A percentile compares a stretch with the other conserved stretches of the same genome.
Evolutionary conservation across 2,113 vertebrate species (phyloP).

Genomic region (Corynorhinus townsendii): DNA sequence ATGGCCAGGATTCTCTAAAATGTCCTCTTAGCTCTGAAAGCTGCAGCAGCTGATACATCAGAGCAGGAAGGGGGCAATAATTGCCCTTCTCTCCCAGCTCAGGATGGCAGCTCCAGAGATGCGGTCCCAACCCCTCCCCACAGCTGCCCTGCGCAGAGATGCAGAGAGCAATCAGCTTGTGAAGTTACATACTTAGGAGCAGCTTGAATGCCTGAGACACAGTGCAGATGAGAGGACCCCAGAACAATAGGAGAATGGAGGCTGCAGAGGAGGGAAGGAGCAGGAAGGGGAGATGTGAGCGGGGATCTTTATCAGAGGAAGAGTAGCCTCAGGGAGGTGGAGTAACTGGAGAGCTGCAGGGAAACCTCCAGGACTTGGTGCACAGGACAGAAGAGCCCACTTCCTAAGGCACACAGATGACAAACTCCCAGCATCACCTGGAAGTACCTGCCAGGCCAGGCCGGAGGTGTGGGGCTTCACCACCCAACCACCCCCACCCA

Average conservation of each 20-base stretch:
- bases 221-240: neutral
- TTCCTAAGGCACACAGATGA: neutral
- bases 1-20: neutral
- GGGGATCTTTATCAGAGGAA: neutral
- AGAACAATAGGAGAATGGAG: neutral
- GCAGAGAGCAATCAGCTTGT: neutral
- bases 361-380: neutral
- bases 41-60: neutral
- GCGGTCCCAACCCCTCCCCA: neutral
- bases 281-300: neutral
- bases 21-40: neutral
- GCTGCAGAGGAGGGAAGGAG: fast-evolving
- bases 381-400: neutral
- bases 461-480: too few relatives aligned
- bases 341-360: neutral
- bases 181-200: neutral
- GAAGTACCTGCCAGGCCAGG: neutral
- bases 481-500: neutral
- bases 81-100: fast-evolving
- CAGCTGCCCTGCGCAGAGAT: neutral
- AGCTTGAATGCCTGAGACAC: neutral
- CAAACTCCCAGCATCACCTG: neutral
- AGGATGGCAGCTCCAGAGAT: neutral
- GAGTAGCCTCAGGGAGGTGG: too few relatives aligned
- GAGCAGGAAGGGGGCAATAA: neutral